phyloP scores from a whole-genome alignment of 2,113 vertebrate genomes.

The Misgurnus mizolepis region DNA sequence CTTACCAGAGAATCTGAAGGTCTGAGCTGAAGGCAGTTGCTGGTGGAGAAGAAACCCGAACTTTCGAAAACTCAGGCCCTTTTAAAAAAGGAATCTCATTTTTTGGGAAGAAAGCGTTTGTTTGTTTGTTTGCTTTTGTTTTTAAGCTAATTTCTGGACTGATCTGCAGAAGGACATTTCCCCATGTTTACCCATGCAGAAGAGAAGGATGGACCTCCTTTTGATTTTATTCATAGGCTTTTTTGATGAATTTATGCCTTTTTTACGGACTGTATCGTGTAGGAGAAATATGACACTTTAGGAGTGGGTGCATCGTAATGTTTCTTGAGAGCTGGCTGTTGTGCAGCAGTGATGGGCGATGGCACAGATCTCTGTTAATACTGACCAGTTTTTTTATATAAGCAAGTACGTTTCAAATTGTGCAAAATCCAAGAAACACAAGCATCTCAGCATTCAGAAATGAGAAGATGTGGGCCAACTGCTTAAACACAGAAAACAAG shows the following conservation, averaged over 20 bases:
- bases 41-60: slow-evolving; percentile 63
- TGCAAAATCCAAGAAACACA: slow-evolving; percentile 16
- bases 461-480: slow-evolving; percentile 27
- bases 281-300: slow-evolving; percentile 74
- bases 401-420: slow-evolving; percentile 1
- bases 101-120: slow-evolving; percentile 51
- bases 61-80: slow-evolving; percentile 92
- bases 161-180: slow-evolving; percentile 7
- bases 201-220: slow-evolving; percentile 21
- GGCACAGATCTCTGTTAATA: slow-evolving; percentile 19
- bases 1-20: slow-evolving; percentile 81
- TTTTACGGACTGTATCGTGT: slow-evolving; percentile 62
- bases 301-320: slow-evolving; percentile 27
- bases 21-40: slow-evolving; percentile 84
- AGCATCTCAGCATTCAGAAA: background rate
- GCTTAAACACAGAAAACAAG: slow-evolving; percentile 27
- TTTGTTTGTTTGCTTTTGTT: slow-evolving; percentile 51
- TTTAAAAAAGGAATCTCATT: slow-evolving; percentile 82
- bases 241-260: slow-evolving; percentile 46
- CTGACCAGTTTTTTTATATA: slow-evolving; percentile 17
- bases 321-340: slow-evolving; percentile 36
- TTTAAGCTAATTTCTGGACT: slow-evolving; percentile 50
- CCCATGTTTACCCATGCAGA: background rate
- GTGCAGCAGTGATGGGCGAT: slow-evolving; percentile 20
- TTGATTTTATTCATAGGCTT: slow-evolving; percentile 10